Base-by-base conservation (phyloP, 2,888 invertebrate species). In the Myathropa florea region DNA sequence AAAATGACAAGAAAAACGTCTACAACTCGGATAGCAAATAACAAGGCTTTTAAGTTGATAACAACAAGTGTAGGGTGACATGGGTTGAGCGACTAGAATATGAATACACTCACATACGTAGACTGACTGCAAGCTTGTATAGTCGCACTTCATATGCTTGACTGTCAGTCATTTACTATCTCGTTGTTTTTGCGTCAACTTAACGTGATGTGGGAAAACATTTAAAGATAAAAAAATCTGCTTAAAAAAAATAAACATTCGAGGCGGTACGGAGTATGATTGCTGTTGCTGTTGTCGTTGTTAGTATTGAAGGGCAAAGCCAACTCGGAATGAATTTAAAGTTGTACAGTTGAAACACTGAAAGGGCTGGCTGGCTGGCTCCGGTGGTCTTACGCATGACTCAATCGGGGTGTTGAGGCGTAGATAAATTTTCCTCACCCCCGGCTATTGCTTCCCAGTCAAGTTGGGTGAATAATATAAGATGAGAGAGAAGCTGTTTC, bases 1-100 rank as follows among this genome's bases (percentile, higher is more conserved):
- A 9, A 39, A 77, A 39, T 21, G 24, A 59, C 18, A 55, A 59
- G n/a, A n/a, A 14, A 21, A 36, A 70, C 36, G 18, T 57, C 55
- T 53, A 71, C 70, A 30, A 81, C 33, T 28, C 21, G 21, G 53
- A 61, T 30, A 53, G 53, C 76, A 68, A 70, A 65, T 36, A 67
- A 71, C 28, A 39, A 59, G 36, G 30, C 18, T 71, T 77, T 77
- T 39, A 30, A 64, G 53, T 72, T 83, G 72, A 77, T 83, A 78
- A 78, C 46, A 67, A 75, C 75, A 76, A 79, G 64, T 55, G 55
- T 57, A 55, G 60, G 21, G 46, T 36, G 39, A 46, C 53, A 59
- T n/a, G 26, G 28, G 2, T 61, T 14, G 24, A 55, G 53, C 21
- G 10, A 24, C 28, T 26, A 39, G 39, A 30, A 30, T 6, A 30